A percentile compares a stretch with the other conserved stretches of the same genome.
Evolutionary conservation across 1,140 invertebrate genomes (phyloP).

Genomic region (Papilio glaucus): DNA sequence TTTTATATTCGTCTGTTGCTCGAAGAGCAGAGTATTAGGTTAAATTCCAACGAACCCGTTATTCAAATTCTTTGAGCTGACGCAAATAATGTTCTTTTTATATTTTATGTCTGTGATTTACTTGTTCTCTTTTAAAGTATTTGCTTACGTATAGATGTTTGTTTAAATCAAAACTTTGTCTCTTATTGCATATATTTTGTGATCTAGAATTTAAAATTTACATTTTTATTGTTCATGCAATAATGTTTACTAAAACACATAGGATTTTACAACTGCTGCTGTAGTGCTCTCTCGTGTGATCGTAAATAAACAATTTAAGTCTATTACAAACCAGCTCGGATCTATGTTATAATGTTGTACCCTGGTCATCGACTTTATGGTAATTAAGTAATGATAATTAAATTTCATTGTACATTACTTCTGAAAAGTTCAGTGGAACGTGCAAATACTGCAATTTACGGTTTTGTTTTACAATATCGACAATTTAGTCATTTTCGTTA

Average conservation of each 20-base stretch:
- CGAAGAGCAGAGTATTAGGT: conserved; percentile 19
- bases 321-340: too few relatives aligned
- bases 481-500: too few relatives aligned
- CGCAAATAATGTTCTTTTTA: conserved; percentile 34
- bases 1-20: conserved; percentile 33
- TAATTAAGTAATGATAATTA: too few relatives aligned
- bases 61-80: conserved; percentile 26
- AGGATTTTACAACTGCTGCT: background rate
- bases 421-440: background rate
- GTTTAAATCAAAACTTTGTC: background rate
- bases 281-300: too few relatives aligned
- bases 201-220: background rate
- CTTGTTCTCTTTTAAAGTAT: conserved; percentile 23
- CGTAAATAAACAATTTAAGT: too few relatives aligned
- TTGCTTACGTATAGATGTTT: conserved; percentile 7
- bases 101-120: conserved; percentile 30
- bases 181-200: conserved; percentile 11
- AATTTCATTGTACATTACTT: too few relatives aligned
- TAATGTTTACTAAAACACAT: background rate
- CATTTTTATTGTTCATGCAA: background rate
- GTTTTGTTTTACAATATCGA: too few relatives aligned
- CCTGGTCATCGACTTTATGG: too few relatives aligned
- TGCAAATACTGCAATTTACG: conserved; percentile 23
- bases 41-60: conserved; percentile 31
- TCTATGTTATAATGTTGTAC: too few relatives aligned